Conservation (phyloP, 2,888 invertebrate genomes). For the Pherbina coryleti region DNA sequence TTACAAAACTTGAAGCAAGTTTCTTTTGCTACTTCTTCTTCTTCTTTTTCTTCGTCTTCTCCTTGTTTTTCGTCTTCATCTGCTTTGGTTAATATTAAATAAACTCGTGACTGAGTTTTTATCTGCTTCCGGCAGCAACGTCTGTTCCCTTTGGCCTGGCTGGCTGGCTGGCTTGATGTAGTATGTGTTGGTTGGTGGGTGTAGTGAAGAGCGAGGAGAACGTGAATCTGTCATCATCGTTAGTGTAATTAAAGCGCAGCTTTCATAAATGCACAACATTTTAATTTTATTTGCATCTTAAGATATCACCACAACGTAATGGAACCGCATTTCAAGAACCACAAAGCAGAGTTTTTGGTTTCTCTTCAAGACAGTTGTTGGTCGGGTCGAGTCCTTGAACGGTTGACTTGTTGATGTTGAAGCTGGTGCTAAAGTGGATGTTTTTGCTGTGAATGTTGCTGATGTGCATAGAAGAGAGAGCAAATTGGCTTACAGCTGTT, state of each 20-base stretch:
- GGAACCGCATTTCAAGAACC: too few species aligned
- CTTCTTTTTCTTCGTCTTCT: neutral
- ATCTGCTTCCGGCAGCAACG: constrained; percentile 19
- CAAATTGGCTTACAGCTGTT: neutral
- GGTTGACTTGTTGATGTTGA: neutral
- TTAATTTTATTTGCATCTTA: neutral
- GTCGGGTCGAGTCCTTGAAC: neutral
- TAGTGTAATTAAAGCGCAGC: constrained; percentile 55
- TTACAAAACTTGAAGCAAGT: neutral
- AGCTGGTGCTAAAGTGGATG: neutral
- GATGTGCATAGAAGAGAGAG: neutral
- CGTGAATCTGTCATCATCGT: constrained; percentile 23
- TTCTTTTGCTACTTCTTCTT: neutral
- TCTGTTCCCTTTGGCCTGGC: neutral
- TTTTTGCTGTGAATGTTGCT: neutral
- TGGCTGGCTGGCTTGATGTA: neutral
- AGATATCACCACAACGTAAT: neutral
- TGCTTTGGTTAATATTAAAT: constrained; percentile 3
- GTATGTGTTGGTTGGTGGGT: too few species aligned
- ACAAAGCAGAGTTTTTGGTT: neutral
- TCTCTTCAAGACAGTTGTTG: neutral
- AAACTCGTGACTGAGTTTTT: constrained; percentile 20
- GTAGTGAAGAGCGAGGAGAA: too few species aligned
- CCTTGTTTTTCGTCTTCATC: neutral
- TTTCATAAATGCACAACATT: constrained; percentile 31